Percentiles rank a stretch among this genome's conserved stretches.
These are phyloP conservation scores for Sus scrofa DNA, from an alignment of 2,113 vertebrate species.

Conservation along the genomic window T2T-Sscrofa CM000817.6:115094501-115095000, in stretches of 20 bases:
- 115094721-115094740: background rate
- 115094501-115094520: slow-evolving; percentile 41
- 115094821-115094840: background rate
- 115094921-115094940: background rate
- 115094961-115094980: background rate
- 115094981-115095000: background rate
- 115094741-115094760: too few relatives aligned
- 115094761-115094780: background rate
- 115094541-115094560: slow-evolving; percentile 38
- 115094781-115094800: background rate
- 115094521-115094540: slow-evolving; percentile 4
- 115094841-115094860: background rate
- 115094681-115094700: background rate
- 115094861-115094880: accelerated
- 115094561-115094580: background rate
- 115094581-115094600: background rate
- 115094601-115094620: background rate
- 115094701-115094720: background rate
- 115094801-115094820: background rate
- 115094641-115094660: background rate
- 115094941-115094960: background rate
- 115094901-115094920: background rate
- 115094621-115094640: background rate
- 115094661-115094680: background rate
- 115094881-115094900: background rate